Base-by-base conservation (phyloP, 1,140 invertebrate genomes). In the Drosophila persimilis region DNA sequence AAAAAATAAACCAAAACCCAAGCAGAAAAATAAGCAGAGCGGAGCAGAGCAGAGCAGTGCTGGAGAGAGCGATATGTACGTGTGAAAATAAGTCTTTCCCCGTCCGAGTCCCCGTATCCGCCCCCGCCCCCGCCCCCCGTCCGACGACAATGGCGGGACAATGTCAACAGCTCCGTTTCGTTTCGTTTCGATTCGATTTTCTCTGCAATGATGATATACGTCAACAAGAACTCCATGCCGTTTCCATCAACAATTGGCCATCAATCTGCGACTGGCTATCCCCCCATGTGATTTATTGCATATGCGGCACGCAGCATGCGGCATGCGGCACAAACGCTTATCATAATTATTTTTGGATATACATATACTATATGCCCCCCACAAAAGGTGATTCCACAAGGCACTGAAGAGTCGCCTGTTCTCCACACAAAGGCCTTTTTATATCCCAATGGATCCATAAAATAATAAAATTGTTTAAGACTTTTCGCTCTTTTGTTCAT, bases 61-160 rank as follows among this genome's bases (percentile, higher is more conserved):
- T 26, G 24, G 0, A 26, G 31, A 31, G 8, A 31, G 31, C 9
- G 9, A 35, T 56, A 48, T 50, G 35, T 39, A 75, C 73, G 55
- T 69, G 73, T 60, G 73, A 69, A 67, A 76, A 67, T 56, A 13
- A 39, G 35, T 76, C 58, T 66, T 61, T 75, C 57, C 13, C 22
- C 22, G 3, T 61, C 67, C 52, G 45, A 17, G 17, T 17, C 17
- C 17, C 17, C 17, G 15, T n/a, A n/a, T n/a, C 17, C 17, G 15
- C 15, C 15, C 15, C 0, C 0, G n/a, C n/a, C n/a, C n/a, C 17
- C 17, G 15, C 15, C 15, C 15, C 0, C 0, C 35, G 39, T 65
- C 53, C 43, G 39, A 29, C 29, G 31, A 15, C 17, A 17, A 17
- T 17, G 17, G 17, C 17, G 17, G 17, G 17, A 35, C 31, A 70